phyloP scores from a whole-genome alignment of 2,888 invertebrate species.

The Pegoplata infirma region DNA sequence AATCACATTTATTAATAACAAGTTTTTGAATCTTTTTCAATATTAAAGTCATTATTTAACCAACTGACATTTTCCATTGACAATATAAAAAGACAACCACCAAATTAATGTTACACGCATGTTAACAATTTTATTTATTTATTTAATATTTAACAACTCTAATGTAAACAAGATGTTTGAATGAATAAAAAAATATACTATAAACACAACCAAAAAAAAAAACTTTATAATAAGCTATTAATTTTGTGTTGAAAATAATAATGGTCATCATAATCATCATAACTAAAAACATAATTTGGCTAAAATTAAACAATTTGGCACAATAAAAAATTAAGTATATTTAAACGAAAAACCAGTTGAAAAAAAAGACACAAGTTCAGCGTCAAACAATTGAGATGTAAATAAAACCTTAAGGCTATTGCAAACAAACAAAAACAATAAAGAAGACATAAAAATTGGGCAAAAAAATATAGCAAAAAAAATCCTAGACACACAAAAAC shows the following conservation, averaged over 20 bases:
- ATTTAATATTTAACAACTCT: not conserved
- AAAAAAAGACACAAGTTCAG: not conserved
- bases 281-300: slow-evolving; percentile 9
- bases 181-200: slow-evolving; percentile 1
- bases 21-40: not conserved
- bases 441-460: not conserved
- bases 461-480: not conserved
- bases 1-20: not conserved
- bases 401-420: slow-evolving; percentile 15
- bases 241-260: slow-evolving; percentile 29
- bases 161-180: slow-evolving; percentile 23
- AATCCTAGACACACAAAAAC: not conserved
- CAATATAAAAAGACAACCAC: slow-evolving; percentile 12
- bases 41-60: slow-evolving; percentile 9
- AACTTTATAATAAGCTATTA: slow-evolving; percentile 31
- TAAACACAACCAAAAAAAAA: not conserved
- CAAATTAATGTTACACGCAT: slow-evolving; percentile 42
- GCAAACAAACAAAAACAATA: not conserved
- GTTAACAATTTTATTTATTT: slow-evolving; percentile 25
- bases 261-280: slow-evolving; percentile 1
- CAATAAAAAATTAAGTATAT: not conserved
- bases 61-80: slow-evolving; percentile 12
- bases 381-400: not conserved
- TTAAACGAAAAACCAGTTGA: not conserved
- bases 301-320: slow-evolving; percentile 16